phyloP scores from a whole-genome alignment of 2,797 vertebrate genomes.

The Gymnoscopelus microlampas region DNA sequence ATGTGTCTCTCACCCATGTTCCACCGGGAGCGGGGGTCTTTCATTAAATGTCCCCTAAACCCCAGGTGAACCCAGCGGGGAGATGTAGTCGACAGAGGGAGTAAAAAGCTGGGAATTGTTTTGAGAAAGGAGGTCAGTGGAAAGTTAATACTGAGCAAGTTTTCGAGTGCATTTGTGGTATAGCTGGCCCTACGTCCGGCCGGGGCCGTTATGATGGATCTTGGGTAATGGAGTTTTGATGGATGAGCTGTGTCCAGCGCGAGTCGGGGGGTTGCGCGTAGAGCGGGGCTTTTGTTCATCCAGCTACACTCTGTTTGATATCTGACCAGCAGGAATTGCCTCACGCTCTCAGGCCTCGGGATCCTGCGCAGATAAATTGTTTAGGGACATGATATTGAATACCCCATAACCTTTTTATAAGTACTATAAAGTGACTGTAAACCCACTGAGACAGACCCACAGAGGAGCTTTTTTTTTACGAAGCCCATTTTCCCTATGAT shows the following conservation, averaged over 20 bases:
- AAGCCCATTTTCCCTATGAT: conserved; percentile 64
- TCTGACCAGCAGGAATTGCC: conserved; percentile 45
- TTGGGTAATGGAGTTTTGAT: conserved; percentile 81
- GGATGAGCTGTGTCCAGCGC: conserved; percentile 55
- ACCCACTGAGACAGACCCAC: conserved; percentile 59
- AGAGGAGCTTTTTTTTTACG: conserved; percentile 30
- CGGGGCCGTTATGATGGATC: conserved; percentile 73
- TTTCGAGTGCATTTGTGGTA: conserved; percentile 64
- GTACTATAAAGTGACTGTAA: conserved; percentile 51
- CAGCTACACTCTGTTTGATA: conserved; percentile 42
- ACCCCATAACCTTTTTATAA: conserved; percentile 65
- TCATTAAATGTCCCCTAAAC: conserved; percentile 68
- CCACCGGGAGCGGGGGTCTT: conserved; percentile 65
- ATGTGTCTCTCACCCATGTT: conserved; percentile 70
- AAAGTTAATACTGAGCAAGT: conserved; percentile 64
- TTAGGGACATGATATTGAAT: conserved; percentile 57
- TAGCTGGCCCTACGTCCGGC: conserved; percentile 36
- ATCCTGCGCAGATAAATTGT: conserved; percentile 48
- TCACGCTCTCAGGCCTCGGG: neutral
- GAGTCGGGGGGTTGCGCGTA: conserved; percentile 33
- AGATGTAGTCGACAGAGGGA: conserved; percentile 54
- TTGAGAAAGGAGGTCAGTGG: conserved; percentile 50
- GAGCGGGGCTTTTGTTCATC: conserved; percentile 36
- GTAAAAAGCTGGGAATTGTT: conserved; percentile 72
- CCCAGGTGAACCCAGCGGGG: conserved; percentile 45